phyloP scores from a whole-genome alignment of 2,888 invertebrate species.

The Tromatobia lineatoria region DNA sequence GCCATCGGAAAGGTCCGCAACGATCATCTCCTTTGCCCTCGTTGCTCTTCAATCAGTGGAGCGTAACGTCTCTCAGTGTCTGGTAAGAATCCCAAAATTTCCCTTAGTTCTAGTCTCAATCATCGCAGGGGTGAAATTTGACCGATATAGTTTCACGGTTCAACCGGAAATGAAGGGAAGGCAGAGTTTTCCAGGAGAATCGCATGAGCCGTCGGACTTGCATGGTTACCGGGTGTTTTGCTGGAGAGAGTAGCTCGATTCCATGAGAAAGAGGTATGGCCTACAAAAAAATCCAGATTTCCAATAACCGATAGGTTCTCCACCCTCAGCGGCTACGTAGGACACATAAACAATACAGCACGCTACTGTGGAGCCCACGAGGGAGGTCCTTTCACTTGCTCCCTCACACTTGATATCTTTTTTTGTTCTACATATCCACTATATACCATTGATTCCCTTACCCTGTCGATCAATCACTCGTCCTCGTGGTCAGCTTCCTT shows the following conservation, averaged over 20 bases:
- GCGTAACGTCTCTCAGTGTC: not conserved
- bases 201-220: slow-evolving; percentile 11
- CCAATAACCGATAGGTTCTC: slow-evolving; percentile 83
- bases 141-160: slow-evolving; percentile 28
- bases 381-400: slow-evolving; percentile 52
- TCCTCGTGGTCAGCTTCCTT: slow-evolving; percentile 48
- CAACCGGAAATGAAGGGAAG: slow-evolving; percentile 11
- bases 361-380: slow-evolving; percentile 70
- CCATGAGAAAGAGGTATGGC: slow-evolving; percentile 74
- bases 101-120: not conserved
- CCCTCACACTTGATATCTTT: slow-evolving; percentile 58
- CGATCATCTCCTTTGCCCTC: not conserved
- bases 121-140: slow-evolving; percentile 20
- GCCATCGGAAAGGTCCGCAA: not conserved
- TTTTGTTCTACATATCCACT: slow-evolving; percentile 52
- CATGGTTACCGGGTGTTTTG: slow-evolving; percentile 4
- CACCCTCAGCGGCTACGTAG: slow-evolving; percentile 55
- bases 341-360: slow-evolving; percentile 72
- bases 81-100: slow-evolving; percentile 10
- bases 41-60: slow-evolving; percentile 4
- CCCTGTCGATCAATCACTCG: slow-evolving; percentile 70
- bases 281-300: slow-evolving; percentile 85
- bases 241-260: slow-evolving; percentile 10
- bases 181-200: slow-evolving; percentile 42
- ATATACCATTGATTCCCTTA: slow-evolving; percentile 57